phyloP scores from a whole-genome alignment of 2,888 invertebrate genomes.

The Callosobruchus maculatus region DNA sequence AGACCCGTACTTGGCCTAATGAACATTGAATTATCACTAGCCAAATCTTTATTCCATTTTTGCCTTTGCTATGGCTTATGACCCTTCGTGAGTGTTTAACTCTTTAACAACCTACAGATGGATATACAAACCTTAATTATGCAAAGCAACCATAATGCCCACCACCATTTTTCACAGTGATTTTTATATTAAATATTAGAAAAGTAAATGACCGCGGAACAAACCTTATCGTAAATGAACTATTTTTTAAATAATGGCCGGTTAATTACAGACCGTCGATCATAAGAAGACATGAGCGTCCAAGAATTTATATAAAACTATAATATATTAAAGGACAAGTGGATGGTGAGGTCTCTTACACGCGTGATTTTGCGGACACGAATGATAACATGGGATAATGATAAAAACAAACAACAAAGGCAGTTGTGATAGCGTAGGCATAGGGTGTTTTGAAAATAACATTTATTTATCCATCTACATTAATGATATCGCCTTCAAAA shows the following conservation, averaged over 20 bases:
- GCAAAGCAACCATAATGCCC: background rate
- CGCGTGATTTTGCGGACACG: no score
- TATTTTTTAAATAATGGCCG: background rate
- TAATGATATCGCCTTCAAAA: no score
- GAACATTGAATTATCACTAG: background rate
- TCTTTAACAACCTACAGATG: background rate
- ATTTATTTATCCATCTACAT: no score
- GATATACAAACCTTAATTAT: background rate
- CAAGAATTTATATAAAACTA: no score
- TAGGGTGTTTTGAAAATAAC: no score
- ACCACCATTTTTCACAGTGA: background rate
- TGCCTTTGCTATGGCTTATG: background rate
- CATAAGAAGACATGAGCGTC: background rate
- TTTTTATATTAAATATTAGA: background rate
- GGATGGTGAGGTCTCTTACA: no score
- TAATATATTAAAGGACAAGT: no score
- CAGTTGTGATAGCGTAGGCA: no score
- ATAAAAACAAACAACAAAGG: no score
- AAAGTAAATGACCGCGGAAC: background rate
- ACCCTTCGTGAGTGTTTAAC: background rate
- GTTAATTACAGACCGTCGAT: background rate
- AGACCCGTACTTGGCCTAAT: no score
- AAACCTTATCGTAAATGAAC: background rate
- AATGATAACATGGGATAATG: no score
- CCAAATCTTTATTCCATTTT: background rate